phyloP scores from a whole-genome alignment of 2,113 vertebrate genomes.

The Hirundichthys speculiger region DNA sequence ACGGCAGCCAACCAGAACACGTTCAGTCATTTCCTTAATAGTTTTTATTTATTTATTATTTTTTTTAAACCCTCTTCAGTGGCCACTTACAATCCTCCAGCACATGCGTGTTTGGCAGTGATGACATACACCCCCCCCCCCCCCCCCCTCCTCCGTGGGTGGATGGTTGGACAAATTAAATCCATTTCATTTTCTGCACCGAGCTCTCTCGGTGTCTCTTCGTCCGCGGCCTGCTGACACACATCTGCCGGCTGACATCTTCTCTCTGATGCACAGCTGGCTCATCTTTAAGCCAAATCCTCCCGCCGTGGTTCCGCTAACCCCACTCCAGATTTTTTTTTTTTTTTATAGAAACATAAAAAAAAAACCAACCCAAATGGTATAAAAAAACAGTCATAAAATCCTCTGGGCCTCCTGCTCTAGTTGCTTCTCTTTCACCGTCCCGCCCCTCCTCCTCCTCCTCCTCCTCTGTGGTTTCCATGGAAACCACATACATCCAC shows the following conservation, averaged over 20 bases:
- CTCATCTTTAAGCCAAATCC: slow-evolving; percentile 59
- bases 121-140: slow-evolving; percentile 2
- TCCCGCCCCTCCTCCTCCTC: slow-evolving; percentile 25
- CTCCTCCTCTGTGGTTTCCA: slow-evolving; percentile 52
- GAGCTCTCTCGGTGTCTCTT: neutral
- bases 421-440: slow-evolving; percentile 15
- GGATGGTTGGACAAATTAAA: slow-evolving; percentile 21
- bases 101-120: slow-evolving; percentile 22
- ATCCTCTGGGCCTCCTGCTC: neutral
- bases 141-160: neutral
- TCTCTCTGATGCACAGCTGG: slow-evolving; percentile 45
- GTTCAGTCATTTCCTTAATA: slow-evolving; percentile 16
- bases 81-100: slow-evolving; percentile 41
- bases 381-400: neutral
- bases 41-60: neutral
- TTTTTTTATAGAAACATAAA: neutral
- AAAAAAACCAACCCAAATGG: neutral
- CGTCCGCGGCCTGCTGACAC: slow-evolving; percentile 63
- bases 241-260: slow-evolving; percentile 55
- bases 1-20: neutral
- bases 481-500: slow-evolving; percentile 59
- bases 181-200: neutral
- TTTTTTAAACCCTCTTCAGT: slow-evolving; percentile 15
- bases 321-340: slow-evolving; percentile 17
- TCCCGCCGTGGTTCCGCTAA: slow-evolving; percentile 33